Conservation (phyloP, 2,888 invertebrate species). For the Philopedon plagiatum region DNA sequence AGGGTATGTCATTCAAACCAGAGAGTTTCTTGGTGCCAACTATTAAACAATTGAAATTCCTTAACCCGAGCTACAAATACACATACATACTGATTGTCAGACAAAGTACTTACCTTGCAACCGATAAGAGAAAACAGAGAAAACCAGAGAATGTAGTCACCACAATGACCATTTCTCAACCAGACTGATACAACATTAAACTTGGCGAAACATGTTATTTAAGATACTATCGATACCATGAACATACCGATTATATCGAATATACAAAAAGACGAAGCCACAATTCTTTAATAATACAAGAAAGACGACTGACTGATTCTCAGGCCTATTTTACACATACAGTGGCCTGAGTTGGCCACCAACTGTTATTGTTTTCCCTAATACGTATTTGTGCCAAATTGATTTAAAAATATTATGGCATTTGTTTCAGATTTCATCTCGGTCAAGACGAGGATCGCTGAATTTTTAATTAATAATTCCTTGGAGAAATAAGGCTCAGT, state of each 20-base stretch:
- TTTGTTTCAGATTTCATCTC: conserved; percentile 36
- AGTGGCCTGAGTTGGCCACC: conserved; percentile 30
- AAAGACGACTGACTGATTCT: conserved; percentile 45
- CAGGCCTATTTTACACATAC: conserved; percentile 47
- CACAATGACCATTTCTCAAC: too few relatives aligned
- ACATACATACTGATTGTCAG: too few relatives aligned
- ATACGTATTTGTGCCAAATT: conserved; percentile 52
- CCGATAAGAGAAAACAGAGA: too few relatives aligned
- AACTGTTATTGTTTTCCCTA: conserved; percentile 51
- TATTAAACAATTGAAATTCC: too few relatives aligned
- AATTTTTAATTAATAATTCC: neutral
- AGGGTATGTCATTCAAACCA: too few relatives aligned
- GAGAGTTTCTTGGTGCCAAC: too few relatives aligned
- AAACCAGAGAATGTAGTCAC: too few relatives aligned
- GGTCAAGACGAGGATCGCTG: conserved; percentile 1
- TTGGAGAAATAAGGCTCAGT: neutral
- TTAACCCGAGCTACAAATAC: too few relatives aligned
- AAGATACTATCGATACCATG: conserved; percentile 25
- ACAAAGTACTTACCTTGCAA: too few relatives aligned
- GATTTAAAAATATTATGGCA: conserved; percentile 51
- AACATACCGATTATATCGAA: conserved; percentile 2
- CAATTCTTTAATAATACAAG: conserved; percentile 36
- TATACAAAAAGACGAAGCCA: conserved; percentile 24
- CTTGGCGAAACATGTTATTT: too few relatives aligned
- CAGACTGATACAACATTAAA: too few relatives aligned